phyloP scores from a whole-genome alignment of 1,140 invertebrate genomes.

The Trichoplusia ni region DNA sequence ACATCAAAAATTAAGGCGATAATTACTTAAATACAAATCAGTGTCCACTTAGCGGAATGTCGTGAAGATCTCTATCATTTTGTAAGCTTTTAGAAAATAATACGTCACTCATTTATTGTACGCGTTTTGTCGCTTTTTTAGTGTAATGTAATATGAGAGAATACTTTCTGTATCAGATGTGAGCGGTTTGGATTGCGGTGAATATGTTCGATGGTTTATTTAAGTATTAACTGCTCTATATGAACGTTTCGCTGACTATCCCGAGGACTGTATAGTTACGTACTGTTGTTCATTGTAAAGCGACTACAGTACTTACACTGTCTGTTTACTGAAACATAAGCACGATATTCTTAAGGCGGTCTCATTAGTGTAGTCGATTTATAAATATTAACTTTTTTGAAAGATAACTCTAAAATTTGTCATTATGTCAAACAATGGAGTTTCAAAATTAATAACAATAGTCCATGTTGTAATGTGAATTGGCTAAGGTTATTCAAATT shows the following conservation, averaged over 20 bases:
- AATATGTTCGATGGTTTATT: neutral
- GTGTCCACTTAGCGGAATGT: conserved; percentile 55
- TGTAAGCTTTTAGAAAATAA: conserved; percentile 52
- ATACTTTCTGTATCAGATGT: neutral
- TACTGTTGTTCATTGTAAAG: neutral
- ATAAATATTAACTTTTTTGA: conserved; percentile 20
- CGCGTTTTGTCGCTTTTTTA: conserved; percentile 28
- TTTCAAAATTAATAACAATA: conserved; percentile 65
- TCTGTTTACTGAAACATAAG: neutral
- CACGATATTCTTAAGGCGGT: neutral
- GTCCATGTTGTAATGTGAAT: conserved; percentile 63
- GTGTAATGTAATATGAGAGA: conserved; percentile 8
- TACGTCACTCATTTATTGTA: conserved; percentile 47
- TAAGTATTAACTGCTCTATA: neutral
- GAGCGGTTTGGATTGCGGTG: neutral
- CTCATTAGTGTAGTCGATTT: conserved; percentile 16
- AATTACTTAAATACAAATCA: conserved; percentile 19
- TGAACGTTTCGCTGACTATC: neutral
- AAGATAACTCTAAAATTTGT: conserved; percentile 29
- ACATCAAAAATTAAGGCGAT: neutral
- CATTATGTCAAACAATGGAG: conserved; percentile 35
- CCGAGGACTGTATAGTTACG: neutral
- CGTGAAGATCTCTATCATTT: conserved; percentile 57
- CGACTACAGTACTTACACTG: conserved; percentile 17
- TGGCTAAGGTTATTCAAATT: conserved; percentile 65